A percentile compares a stretch with the other conserved stretches of the same genome.
Evolutionary conservation across 64 coral and sea anemone genomes (phyloP).

Genomic region (Exaiptasia diaphana): DNA sequence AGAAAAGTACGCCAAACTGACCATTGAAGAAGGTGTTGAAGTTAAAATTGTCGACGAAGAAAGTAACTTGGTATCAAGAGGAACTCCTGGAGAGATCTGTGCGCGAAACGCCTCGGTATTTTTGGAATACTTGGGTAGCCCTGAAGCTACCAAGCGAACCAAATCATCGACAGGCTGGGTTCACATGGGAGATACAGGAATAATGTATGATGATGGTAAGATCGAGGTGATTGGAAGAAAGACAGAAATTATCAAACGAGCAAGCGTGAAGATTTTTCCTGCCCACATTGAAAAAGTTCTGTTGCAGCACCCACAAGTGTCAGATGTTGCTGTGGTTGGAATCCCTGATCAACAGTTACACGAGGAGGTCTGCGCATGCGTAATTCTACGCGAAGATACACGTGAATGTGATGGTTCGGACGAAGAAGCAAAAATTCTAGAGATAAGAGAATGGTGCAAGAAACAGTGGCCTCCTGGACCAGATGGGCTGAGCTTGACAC

Average conservation of each 20-base stretch:
- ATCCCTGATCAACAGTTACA: slow-evolving; percentile 10
- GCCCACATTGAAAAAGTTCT: slow-evolving; percentile 14
- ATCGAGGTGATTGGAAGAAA: slow-evolving; percentile 34
- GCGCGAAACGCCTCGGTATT: neutral
- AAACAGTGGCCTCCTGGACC: neutral
- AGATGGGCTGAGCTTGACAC: neutral
- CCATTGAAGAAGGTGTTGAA: too few species aligned
- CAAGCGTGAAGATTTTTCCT: slow-evolving; percentile 1
- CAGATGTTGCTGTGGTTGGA: slow-evolving; percentile 2
- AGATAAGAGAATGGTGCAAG: neutral
- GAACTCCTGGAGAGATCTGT: slow-evolving; percentile 39
- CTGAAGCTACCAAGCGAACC: neutral
- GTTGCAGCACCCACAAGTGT: neutral
- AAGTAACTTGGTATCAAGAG: neutral
- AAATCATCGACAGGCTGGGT: slow-evolving; percentile 19
- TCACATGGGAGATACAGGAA: neutral
- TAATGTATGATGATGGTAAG: slow-evolving; percentile 24
- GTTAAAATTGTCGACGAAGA: slow-evolving; percentile 16
- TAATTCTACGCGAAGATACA: neutral
- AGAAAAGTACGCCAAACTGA: too few species aligned
- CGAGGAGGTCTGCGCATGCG: slow-evolving; percentile 15
- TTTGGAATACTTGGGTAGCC: neutral
- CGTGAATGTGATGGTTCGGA: neutral
- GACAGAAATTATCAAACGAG: slow-evolving; percentile 5
- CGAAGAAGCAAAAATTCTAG: neutral